A percentile compares a stretch with the other conserved stretches of the same genome.
phyloP scores from a whole-genome alignment of 1,140 invertebrate genomes.

The Meloidogyne chitwoodi region DNA sequence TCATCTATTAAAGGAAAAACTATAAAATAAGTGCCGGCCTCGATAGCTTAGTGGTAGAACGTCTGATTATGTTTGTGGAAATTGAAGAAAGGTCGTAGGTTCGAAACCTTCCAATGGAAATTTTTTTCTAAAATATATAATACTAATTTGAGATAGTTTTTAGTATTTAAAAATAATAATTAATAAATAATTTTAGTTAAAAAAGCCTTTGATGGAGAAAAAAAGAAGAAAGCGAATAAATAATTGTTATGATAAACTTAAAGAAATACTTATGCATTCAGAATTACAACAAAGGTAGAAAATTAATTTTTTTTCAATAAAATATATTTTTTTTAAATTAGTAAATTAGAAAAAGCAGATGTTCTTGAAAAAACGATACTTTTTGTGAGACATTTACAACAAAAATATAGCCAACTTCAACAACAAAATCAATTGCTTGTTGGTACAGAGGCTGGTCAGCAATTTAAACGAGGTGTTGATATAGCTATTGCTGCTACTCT shows the following conservation, averaged over 20 bases:
- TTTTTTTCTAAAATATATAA: too few species aligned
- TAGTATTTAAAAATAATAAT: too few species aligned
- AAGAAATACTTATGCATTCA: conserved; percentile 24
- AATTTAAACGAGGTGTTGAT: conserved; percentile 12
- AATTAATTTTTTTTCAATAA: not conserved
- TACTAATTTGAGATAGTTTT: too few species aligned
- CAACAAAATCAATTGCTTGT: conserved; percentile 19
- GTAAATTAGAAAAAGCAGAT: conserved; percentile 43
- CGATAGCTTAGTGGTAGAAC: not conserved
- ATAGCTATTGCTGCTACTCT: conserved; percentile 8
- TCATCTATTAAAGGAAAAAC: too few species aligned
- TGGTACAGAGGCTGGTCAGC: not conserved
- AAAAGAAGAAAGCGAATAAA: conserved; percentile 33
- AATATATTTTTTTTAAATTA: conserved; percentile 17
- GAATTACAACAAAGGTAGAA: conserved; percentile 17
- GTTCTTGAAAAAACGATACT: conserved; percentile 39
- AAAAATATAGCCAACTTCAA: not conserved
- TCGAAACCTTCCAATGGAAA: not conserved
- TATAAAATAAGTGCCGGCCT: too few species aligned
- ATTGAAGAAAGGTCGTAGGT: not conserved
- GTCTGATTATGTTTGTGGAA: not conserved
- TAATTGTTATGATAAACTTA: conserved; percentile 28
- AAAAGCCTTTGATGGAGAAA: conserved; percentile 44
- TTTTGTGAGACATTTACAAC: conserved; percentile 14
- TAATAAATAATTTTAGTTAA: conserved; percentile 31